Evolutionary conservation across 2,888 invertebrate genomes (phyloP).

Genomic region (Melanargia galathea): DNA sequence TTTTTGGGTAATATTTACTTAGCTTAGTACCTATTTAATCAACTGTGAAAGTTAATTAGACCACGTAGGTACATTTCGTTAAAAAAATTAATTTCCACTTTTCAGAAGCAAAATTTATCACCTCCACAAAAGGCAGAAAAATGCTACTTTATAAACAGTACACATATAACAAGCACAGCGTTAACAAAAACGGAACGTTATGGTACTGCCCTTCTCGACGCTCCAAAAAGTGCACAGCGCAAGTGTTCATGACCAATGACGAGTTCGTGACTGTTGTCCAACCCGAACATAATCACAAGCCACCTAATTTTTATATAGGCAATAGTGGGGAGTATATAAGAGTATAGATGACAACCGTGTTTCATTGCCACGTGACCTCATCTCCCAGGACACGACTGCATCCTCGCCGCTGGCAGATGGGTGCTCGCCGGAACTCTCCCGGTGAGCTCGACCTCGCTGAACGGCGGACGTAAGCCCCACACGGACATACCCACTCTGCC

Average conservation of each 20-base stretch:
- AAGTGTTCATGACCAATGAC: constrained; percentile 50
- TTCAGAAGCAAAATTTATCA: constrained; percentile 62
- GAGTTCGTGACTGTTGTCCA: constrained; percentile 53
- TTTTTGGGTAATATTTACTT: too few relatives aligned
- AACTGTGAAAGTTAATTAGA: too few relatives aligned
- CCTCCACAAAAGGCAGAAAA: constrained; percentile 58
- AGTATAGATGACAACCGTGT: background rate
- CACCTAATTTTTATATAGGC: constrained; percentile 62
- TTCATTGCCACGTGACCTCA: too few relatives aligned
- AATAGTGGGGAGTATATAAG: constrained; percentile 37
- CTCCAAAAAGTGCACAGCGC: constrained; percentile 61
- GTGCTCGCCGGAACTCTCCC: too few relatives aligned
- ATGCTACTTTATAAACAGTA: constrained; percentile 62
- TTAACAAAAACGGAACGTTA: constrained; percentile 51
- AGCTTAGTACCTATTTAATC: too few relatives aligned
- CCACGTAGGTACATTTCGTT: too few relatives aligned
- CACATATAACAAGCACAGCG: constrained; percentile 59
- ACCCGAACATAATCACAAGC: constrained; percentile 56
- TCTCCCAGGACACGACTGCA: too few relatives aligned
- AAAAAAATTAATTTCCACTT: too few relatives aligned
- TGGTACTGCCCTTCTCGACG: constrained; percentile 68
- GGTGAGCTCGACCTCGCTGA: too few relatives aligned
- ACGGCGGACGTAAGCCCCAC: too few relatives aligned
- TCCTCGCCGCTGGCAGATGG: too few relatives aligned
- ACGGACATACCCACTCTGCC: too few relatives aligned